phyloP scores from a whole-genome alignment of 1,140 invertebrate species.

The Drosophila ananassae region DNA sequence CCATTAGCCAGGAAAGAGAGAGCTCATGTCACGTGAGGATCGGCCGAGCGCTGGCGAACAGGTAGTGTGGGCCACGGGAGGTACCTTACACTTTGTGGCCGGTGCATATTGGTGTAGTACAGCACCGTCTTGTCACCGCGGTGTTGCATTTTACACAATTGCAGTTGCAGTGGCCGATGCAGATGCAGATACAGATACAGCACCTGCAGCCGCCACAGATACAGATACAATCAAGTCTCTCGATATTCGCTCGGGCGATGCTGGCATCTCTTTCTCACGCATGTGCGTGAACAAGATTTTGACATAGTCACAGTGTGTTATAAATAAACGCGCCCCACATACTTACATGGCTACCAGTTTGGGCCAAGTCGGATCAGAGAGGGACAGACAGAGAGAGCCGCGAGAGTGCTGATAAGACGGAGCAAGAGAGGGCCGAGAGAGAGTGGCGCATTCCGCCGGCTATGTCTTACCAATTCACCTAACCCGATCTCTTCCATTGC shows the following conservation, averaged over 20 bases:
- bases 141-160: constrained; percentile 57
- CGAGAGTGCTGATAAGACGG: constrained; percentile 2
- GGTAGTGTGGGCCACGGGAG: constrained; percentile 39
- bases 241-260: constrained; percentile 52
- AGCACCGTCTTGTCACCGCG: constrained; percentile 57
- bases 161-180: constrained; percentile 5
- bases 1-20: constrained; percentile 12
- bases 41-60: constrained; percentile 42
- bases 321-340: constrained; percentile 81
- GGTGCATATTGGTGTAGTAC: constrained; percentile 31
- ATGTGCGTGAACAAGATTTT: constrained; percentile 71
- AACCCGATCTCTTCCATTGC: constrained; percentile 1
- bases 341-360: constrained; percentile 62
- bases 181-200: constrained; percentile 5
- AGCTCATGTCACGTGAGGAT: constrained; percentile 44
- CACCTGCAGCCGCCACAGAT: not conserved
- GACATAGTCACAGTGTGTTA: constrained; percentile 81
- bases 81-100: constrained; percentile 13
- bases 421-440: constrained; percentile 3
- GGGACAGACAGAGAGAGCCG: constrained; percentile 1
- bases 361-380: constrained; percentile 5
- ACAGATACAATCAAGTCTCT: constrained; percentile 17
- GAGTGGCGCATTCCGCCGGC: constrained; percentile 21
- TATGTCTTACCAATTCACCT: not conserved
- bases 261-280: constrained; percentile 31